A percentile compares a stretch with the other conserved stretches of the same genome.
Conservation (phyloP, 2,888 invertebrate species). For the Abrostola triplasia region DNA sequence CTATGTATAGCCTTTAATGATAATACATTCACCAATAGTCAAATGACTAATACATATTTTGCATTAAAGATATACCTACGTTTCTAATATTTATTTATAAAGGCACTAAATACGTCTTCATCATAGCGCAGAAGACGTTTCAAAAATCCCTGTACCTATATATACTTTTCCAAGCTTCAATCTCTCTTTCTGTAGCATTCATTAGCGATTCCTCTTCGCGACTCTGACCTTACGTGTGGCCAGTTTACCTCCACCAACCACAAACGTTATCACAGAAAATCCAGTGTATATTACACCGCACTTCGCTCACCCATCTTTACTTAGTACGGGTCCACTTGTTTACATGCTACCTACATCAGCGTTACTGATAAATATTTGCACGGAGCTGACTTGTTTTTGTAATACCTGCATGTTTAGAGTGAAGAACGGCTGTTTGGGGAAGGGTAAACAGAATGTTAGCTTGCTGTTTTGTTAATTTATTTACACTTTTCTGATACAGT, state of each 20-base stretch:
- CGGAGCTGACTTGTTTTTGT: constrained; percentile 42
- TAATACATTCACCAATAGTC: too few species aligned
- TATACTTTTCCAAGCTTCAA: not conserved
- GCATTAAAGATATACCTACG: too few species aligned
- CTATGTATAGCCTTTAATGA: too few species aligned
- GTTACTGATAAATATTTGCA: constrained; percentile 49
- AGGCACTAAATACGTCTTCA: too few species aligned
- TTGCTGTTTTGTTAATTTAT: not conserved
- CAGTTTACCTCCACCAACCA: not conserved
- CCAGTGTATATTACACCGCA: not conserved
- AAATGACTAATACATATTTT: too few species aligned
- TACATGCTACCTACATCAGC: constrained; percentile 23
- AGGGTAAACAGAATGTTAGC: not conserved
- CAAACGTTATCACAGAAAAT: constrained; percentile 13
- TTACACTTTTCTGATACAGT: not conserved
- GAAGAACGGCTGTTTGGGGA: constrained; percentile 25
- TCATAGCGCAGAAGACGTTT: too few species aligned
- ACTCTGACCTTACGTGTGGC: not conserved
- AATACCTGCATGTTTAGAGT: constrained; percentile 43
- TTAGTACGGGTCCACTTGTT: constrained; percentile 25
- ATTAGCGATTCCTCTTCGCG: constrained; percentile 1
- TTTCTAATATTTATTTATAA: too few species aligned
- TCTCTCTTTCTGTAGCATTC: not conserved
- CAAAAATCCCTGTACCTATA: not conserved
- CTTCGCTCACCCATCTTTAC: constrained; percentile 12